Conservation (phyloP, 1,140 invertebrate genomes). For the Temnothorax longispinosus region DNA sequence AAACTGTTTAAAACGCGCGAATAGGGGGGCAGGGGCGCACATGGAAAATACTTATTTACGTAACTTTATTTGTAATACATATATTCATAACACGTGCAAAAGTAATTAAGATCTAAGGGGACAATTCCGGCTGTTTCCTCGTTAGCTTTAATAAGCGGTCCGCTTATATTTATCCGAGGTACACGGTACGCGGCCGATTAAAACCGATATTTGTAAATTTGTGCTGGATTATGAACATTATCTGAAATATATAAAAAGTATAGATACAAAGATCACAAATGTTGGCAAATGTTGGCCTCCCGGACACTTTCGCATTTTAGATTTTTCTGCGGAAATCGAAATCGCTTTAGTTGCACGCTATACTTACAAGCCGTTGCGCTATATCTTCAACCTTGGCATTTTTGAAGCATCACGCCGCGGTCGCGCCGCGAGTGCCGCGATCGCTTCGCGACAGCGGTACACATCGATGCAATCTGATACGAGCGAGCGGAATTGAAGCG, state of each 20-base stretch:
- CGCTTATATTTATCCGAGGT: neutral
- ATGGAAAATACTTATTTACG: no score
- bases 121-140: neutral
- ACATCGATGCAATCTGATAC: conserved; percentile 12
- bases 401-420: conserved; percentile 11
- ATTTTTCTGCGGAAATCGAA: neutral
- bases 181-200: no score
- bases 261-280: no score
- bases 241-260: no score
- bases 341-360: neutral
- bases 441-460: neutral
- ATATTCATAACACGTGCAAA: neutral
- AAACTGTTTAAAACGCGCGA: neutral
- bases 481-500: neutral
- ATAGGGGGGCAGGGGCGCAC: neutral
- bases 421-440: no score
- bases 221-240: neutral
- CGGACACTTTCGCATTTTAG: no score
- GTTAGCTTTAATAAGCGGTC: neutral
- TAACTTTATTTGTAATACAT: neutral
- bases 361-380: neutral
- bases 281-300: no score
- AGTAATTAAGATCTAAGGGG: neutral
- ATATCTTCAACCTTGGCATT: conserved; percentile 45
- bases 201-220: neutral